Percentiles rank a stretch among this genome's conserved stretches.
Evolutionary conservation across 2,888 invertebrate genomes (phyloP).

Genomic region (Eristalis intricaria): DNA sequence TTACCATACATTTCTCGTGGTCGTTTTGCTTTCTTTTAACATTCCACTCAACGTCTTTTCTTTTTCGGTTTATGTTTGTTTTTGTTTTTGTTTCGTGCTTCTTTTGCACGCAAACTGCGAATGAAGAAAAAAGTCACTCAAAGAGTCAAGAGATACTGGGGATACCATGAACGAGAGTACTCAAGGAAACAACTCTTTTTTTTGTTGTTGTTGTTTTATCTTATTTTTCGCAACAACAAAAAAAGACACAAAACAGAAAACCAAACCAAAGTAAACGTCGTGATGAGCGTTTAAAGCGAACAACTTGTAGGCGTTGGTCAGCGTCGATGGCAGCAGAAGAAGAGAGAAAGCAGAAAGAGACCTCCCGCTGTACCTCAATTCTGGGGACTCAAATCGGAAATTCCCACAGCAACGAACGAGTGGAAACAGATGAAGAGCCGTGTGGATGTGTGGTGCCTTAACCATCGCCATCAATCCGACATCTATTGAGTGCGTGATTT

Average conservation of each 20-base stretch:
- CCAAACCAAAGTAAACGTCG: not conserved
- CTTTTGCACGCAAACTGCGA: constrained; percentile 41
- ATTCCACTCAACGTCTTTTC: constrained; percentile 35
- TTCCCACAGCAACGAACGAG: constrained; percentile 4
- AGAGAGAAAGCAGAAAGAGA: not conserved
- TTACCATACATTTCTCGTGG: constrained; percentile 40
- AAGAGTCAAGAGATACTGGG: constrained; percentile 30
- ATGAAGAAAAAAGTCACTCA: constrained; percentile 49
- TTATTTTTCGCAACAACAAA: not conserved
- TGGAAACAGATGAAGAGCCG: constrained; percentile 4
- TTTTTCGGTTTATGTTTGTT: not conserved
- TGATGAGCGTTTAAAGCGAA: constrained; percentile 28
- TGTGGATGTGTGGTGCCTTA: constrained; percentile 29
- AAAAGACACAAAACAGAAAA: constrained; percentile 16
- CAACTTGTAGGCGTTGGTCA: not conserved
- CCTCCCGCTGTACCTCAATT: not conserved
- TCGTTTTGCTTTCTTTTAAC: constrained; percentile 63
- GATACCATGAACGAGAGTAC: not conserved
- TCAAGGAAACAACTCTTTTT: not conserved
- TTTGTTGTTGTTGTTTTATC: too few species aligned
- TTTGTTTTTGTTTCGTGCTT: constrained; percentile 1
- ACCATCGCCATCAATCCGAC: constrained; percentile 14
- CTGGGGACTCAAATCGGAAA: not conserved
- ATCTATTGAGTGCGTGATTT: constrained; percentile 56
- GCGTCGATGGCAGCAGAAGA: not conserved